Conservation (phyloP, 1,140 invertebrate species). For the Theocolax elegans region DNA sequence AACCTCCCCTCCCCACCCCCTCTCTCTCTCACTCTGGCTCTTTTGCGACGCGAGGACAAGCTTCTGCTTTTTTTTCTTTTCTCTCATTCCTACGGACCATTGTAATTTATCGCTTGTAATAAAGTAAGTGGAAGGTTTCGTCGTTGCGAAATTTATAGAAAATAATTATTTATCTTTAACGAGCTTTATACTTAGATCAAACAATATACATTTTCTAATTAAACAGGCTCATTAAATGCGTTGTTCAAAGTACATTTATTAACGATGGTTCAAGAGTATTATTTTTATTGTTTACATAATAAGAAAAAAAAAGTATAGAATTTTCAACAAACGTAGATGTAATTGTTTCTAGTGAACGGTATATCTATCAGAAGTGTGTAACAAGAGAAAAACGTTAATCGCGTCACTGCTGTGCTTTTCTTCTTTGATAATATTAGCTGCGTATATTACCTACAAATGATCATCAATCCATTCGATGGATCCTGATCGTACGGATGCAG, state of each 20-base stretch:
- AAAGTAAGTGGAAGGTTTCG: background rate
- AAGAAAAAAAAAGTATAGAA: too few relatives aligned
- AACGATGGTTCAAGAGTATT: too few relatives aligned
- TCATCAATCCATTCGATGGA: background rate
- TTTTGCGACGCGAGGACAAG: background rate
- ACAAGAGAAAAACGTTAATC: background rate
- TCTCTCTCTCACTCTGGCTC: background rate
- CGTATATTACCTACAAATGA: slow-evolving; percentile 28
- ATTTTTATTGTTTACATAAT: too few relatives aligned
- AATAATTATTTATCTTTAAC: slow-evolving; percentile 21
- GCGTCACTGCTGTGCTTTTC: background rate
- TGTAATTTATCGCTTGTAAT: slow-evolving; percentile 31
- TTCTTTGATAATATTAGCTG: slow-evolving; percentile 18
- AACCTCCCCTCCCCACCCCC: too few relatives aligned
- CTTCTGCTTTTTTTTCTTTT: background rate
- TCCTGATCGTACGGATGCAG: background rate
- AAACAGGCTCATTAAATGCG: too few relatives aligned
- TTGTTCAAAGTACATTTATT: too few relatives aligned
- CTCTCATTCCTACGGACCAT: background rate
- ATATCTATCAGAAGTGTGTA: background rate
- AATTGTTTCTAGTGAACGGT: too few relatives aligned
- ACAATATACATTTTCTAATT: too few relatives aligned
- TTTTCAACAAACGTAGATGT: too few relatives aligned
- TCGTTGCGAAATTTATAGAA: slow-evolving; percentile 18
- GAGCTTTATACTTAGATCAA: background rate